Evolutionary conservation across 1,140 invertebrate species (phyloP).

Genomic region (Drosophila elegans): DNA sequence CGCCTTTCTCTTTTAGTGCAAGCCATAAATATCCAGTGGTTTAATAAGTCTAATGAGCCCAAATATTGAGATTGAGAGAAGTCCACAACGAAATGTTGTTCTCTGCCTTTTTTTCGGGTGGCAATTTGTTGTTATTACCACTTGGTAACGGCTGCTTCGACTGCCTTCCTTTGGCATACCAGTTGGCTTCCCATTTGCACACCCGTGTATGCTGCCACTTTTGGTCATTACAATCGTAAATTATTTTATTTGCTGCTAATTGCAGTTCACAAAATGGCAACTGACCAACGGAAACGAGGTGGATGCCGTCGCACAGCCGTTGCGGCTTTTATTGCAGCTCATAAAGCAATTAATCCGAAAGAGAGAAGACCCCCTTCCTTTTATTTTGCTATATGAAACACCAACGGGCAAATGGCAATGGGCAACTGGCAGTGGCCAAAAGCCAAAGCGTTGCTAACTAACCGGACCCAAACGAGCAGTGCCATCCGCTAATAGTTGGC

Average conservation of each 20-base stretch:
- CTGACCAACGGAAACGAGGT: slow-evolving; percentile 2
- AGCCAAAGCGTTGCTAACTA: slow-evolving; percentile 49
- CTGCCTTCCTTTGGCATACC: slow-evolving; percentile 4
- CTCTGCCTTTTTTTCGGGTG: not conserved
- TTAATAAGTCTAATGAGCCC: slow-evolving; percentile 55
- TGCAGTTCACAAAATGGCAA: slow-evolving; percentile 75
- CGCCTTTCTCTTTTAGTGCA: not conserved
- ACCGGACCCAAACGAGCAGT: slow-evolving; percentile 15
- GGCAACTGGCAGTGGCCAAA: slow-evolving; percentile 12
- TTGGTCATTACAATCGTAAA: slow-evolving; percentile 77
- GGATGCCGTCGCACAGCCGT: not conserved
- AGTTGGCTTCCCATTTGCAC: not conserved
- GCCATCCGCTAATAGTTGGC: slow-evolving; percentile 62
- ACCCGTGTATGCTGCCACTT: slow-evolving; percentile 36
- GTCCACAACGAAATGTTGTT: not conserved
- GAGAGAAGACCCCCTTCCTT: not conserved
- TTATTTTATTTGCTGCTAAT: slow-evolving; percentile 84
- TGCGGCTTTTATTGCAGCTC: slow-evolving; percentile 74
- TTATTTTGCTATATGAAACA: not conserved
- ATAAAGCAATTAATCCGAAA: slow-evolving; percentile 75
- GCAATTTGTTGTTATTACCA: slow-evolving; percentile 72
- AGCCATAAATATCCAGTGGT: slow-evolving; percentile 65
- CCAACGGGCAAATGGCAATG: not conserved
- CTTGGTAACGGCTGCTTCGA: slow-evolving; percentile 35
- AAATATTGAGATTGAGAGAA: slow-evolving; percentile 5